Percentiles rank a stretch among this genome's conserved stretches.
Evolutionary conservation across 2,888 invertebrate genomes (phyloP).

Genomic region (Rhynchonema sp.): DNA sequence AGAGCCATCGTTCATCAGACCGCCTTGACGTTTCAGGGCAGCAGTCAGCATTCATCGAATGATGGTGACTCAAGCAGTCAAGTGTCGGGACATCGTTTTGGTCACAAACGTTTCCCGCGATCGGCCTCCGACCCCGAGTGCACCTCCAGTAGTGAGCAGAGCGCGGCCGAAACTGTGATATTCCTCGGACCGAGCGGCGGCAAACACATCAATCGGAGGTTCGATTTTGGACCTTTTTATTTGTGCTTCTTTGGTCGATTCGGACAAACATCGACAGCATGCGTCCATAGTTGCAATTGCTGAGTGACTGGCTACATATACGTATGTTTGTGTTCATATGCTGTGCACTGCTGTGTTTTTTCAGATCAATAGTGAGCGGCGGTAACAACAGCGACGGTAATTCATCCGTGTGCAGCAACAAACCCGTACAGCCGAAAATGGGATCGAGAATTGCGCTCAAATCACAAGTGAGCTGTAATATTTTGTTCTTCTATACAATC

Average conservation of each 20-base stretch:
- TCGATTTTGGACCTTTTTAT: no score
- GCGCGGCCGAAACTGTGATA: slow-evolving; percentile 92
- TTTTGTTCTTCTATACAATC: no score
- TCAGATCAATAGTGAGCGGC: no score
- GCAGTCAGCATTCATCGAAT: slow-evolving; percentile 1
- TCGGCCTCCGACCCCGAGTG: slow-evolving; percentile 40
- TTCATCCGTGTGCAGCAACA: not conserved
- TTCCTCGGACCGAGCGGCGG: slow-evolving; percentile 38
- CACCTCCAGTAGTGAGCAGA: slow-evolving; percentile 75
- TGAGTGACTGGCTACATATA: no score
- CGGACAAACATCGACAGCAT: no score
- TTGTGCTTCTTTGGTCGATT: no score
- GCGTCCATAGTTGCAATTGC: no score
- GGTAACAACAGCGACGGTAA: not conserved
- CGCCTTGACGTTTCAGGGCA: not conserved
- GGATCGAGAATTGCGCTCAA: no score
- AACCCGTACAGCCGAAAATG: no score
- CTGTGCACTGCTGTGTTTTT: no score
- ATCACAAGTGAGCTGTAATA: no score
- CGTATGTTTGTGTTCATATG: not conserved
- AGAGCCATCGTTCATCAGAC: not conserved
- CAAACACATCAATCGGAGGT: not conserved
- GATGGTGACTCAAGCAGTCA: not conserved
- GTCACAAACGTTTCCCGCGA: slow-evolving; percentile 21
- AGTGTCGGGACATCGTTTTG: not conserved